Evolutionary conservation across 1,140 invertebrate species (phyloP), one percentile per base, ranked within the genome.

Genomic region (Pentalonia nigronervosa): DNA sequence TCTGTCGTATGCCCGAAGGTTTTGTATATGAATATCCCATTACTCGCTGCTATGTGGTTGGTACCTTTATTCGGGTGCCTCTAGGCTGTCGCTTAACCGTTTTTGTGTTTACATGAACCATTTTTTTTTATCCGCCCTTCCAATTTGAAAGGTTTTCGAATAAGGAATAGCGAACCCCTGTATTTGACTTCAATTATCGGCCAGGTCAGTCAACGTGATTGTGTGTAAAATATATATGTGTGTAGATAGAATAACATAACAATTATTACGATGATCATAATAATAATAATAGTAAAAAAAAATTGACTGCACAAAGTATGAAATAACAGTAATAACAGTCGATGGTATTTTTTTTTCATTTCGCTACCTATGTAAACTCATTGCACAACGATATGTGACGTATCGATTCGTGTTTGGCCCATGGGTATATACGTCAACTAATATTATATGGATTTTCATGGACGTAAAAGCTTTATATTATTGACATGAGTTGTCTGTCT

Each of bases 101-200:
- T 45, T 91, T 76, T 76, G 41, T 92, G 67, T 92, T 50, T 92
- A 92, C 67, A 92, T 47, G 21, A 67, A 90, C 23, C 25, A 30
- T 45, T 90, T 90, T 60, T 67, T 41, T n/a, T 36, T n/a, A n/a
- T n/a, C 86, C 34, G 3, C 7, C 23, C 23, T 41, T 20, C 7
- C 20, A 60, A 4, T 36, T 45, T 56, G 23, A 90, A 60, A 60
- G 67, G 90, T 83, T 92, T 91, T 50, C 45, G 47, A 83, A 36
- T 48, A n/a, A n/a, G n/a, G n/a, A 81, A 76, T 47, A 47, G 47
- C 20, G 67, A 36, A 81, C n/a, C 45, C 60, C 30, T n/a, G 67
- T 91, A 83, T 91, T 91, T 91, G 90, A 20, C 67, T 91, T 81
- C 90, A 92, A 83, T 92, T 92, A 92, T 83, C 36, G 89, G 36